A percentile compares a stretch with the other conserved stretches of the same genome.
phyloP scores from a whole-genome alignment of 2,888 invertebrate species.

The Kryphioiulus occultus region DNA sequence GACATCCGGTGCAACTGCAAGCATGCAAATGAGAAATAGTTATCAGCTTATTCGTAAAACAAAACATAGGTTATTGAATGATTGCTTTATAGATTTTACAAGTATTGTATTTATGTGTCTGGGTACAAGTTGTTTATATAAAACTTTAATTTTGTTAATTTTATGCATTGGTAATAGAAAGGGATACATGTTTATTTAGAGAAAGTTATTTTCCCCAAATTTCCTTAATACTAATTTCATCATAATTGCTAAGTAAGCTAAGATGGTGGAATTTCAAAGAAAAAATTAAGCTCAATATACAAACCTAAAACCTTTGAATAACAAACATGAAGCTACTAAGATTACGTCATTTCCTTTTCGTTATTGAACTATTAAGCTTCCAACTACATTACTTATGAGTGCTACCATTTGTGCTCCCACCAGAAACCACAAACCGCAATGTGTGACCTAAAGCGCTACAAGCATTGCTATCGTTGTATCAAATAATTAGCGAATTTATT shows the following conservation, averaged over 20 bases:
- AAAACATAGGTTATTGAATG: background rate
- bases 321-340: background rate
- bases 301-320: background rate
- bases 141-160: background rate
- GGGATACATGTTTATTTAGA: background rate
- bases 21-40: background rate
- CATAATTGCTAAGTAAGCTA: background rate
- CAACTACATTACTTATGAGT: background rate
- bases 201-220: background rate
- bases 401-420: conserved; percentile 22
- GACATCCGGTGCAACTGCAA: background rate
- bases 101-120: background rate
- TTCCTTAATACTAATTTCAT: background rate
- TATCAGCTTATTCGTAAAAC: background rate
- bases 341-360: background rate
- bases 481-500: background rate
- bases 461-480: background rate
- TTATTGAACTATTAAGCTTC: background rate
- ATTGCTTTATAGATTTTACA: background rate
- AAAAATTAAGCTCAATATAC: background rate
- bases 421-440: background rate
- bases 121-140: background rate
- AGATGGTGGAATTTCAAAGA: background rate
- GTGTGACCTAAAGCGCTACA: background rate
- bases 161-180: background rate